These are phyloP conservation scores for Ips typographus DNA, from an alignment of 1,140 invertebrate genomes.

Conservation along the genomic window DNA sequence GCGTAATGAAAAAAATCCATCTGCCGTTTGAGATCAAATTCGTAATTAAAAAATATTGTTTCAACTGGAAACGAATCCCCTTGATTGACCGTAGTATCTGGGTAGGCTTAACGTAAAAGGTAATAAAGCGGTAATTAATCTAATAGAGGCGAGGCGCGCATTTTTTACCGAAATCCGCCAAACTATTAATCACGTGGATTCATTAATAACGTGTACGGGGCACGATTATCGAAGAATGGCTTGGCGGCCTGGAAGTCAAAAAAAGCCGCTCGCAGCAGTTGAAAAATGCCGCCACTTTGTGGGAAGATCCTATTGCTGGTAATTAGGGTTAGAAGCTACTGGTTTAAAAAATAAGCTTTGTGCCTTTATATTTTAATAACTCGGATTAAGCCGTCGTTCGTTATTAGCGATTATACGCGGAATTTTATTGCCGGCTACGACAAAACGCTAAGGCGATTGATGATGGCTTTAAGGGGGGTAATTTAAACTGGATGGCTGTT, in stretches of 20 bases:
- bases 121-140: slow-evolving; percentile 36
- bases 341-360: slow-evolving; percentile 9
- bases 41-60: slow-evolving; percentile 34
- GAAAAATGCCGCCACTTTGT: slow-evolving; percentile 32
- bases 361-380: slow-evolving; percentile 5
- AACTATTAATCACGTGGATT: slow-evolving; percentile 33
- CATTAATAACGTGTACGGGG: slow-evolving; percentile 33
- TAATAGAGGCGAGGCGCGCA: slow-evolving; percentile 32
- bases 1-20: slow-evolving; percentile 31
- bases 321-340: slow-evolving; percentile 31
- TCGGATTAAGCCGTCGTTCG: neutral
- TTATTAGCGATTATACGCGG: neutral
- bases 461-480: too few relatives aligned
- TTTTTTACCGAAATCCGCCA: slow-evolving; percentile 35
- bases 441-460: too few relatives aligned
- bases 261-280: slow-evolving; percentile 27
- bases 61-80: slow-evolving; percentile 27
- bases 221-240: slow-evolving; percentile 32
- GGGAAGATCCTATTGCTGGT: slow-evolving; percentile 28
- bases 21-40: slow-evolving; percentile 29
- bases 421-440: too few relatives aligned
- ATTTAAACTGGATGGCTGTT: too few relatives aligned
- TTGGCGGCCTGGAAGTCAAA: slow-evolving; percentile 24
- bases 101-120: slow-evolving; percentile 34
- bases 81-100: slow-evolving; percentile 31